phyloP scores from a whole-genome alignment of 1,140 invertebrate genomes.

The Medauroidea extradentata region DNA sequence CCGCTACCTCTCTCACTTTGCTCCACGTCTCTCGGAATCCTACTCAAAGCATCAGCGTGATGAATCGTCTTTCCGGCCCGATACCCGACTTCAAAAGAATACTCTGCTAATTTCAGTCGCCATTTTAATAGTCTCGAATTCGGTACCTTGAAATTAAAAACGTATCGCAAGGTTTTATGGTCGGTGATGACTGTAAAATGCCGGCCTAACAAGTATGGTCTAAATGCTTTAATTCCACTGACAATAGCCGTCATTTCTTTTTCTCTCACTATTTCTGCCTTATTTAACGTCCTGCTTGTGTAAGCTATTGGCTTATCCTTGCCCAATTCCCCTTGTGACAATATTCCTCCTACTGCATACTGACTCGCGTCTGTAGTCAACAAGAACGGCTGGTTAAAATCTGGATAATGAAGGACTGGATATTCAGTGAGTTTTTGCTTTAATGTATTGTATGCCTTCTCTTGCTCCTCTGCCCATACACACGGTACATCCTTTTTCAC shows the following conservation, averaged over 20 bases:
- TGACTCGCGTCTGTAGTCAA: constrained; percentile 13
- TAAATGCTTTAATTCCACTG: constrained; percentile 42
- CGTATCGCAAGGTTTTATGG: constrained; percentile 46
- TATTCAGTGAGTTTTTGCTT: not conserved
- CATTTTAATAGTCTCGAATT: constrained; percentile 45
- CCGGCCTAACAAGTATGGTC: constrained; percentile 44
- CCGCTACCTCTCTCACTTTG: too few relatives aligned
- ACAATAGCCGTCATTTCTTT: constrained; percentile 51
- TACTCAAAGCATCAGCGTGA: constrained; percentile 34
- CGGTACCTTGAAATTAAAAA: constrained; percentile 44
- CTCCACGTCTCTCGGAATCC: too few relatives aligned
- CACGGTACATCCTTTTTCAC: constrained; percentile 1
- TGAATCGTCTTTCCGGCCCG: constrained; percentile 35
- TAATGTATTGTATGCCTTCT: not conserved
- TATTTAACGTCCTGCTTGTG: constrained; percentile 34
- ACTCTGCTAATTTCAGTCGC: constrained; percentile 47
- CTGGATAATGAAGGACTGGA: constrained; percentile 3
- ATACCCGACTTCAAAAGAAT: constrained; percentile 42
- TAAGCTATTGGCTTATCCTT: constrained; percentile 25
- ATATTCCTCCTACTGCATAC: constrained; percentile 15
- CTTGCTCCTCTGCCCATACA: not conserved
- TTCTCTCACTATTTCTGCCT: constrained; percentile 39
- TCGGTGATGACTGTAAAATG: constrained; percentile 49
- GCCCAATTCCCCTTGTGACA: constrained; percentile 16
- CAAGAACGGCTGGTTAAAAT: not conserved